phyloP scores from a whole-genome alignment of 2,113 vertebrate species.

The Atrichornis clamosus region DNA sequence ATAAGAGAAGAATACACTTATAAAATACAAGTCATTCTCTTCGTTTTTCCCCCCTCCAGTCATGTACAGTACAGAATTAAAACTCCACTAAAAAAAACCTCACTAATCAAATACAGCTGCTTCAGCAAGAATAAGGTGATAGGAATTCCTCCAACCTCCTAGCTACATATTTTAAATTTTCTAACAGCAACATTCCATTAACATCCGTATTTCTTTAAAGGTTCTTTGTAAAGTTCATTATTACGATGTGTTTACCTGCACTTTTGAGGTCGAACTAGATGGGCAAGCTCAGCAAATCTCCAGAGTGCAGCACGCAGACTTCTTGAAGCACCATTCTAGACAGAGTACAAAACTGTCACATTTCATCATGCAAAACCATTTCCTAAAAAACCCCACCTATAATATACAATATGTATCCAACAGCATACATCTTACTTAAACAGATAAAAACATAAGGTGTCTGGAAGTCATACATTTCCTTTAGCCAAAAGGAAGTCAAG shows the following conservation, averaged over 20 bases:
- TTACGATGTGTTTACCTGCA: slow-evolving; percentile 82
- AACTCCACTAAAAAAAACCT: background rate
- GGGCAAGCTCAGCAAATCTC: slow-evolving; percentile 96
- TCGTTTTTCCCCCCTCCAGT: background rate
- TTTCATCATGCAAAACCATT: background rate
- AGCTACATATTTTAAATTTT: background rate
- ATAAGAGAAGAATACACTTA: background rate
- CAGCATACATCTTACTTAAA: background rate
- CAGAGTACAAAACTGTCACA: background rate
- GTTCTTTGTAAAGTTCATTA: background rate
- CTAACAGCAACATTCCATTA: background rate
- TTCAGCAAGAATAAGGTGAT: background rate
- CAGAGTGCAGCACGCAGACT: slow-evolving; percentile 95
- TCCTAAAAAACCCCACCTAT: background rate
- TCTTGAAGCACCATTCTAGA: slow-evolving; percentile 91
- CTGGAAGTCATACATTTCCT: background rate
- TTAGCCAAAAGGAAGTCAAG: background rate
- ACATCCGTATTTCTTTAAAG: background rate
- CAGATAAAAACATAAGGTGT: background rate
- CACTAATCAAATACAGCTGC: background rate
- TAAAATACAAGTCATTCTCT: background rate
- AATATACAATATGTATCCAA: background rate
- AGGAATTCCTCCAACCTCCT: background rate
- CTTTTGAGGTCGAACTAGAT: slow-evolving; percentile 95
- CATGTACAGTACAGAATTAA: background rate